A percentile compares a stretch with the other conserved stretches of the same genome.
Evolutionary conservation across 64 coral and sea anemone genomes (phyloP).

Genomic region (Montipora efflorescens): DNA sequence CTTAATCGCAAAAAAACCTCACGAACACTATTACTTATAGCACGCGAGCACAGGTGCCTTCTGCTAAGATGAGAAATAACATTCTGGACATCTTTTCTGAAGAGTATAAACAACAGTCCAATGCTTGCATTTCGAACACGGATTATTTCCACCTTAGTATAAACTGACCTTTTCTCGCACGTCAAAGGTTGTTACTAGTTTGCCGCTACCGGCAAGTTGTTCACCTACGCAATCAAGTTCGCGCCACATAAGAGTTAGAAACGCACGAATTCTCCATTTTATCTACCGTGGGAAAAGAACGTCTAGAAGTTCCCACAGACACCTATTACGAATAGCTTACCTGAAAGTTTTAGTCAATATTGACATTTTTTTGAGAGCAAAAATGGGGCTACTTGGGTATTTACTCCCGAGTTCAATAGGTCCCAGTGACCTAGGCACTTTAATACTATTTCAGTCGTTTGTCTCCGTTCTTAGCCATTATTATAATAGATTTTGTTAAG

Average conservation of each 20-base stretch:
- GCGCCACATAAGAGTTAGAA: not conserved
- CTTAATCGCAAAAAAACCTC: not conserved
- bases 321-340: slow-evolving; percentile 13
- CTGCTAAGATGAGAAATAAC: not conserved
- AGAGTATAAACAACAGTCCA: slow-evolving; percentile 18
- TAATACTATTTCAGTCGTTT: slow-evolving; percentile 32
- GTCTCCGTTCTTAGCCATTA: slow-evolving; percentile 30
- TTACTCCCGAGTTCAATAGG: slow-evolving; percentile 27
- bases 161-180: slow-evolving; percentile 23
- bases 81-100: not conserved
- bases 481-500: slow-evolving; percentile 50
- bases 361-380: slow-evolving; percentile 26
- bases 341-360: slow-evolving; percentile 32
- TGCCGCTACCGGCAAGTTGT: not conserved
- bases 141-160: slow-evolving; percentile 15
- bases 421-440: not conserved
- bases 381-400: slow-evolving; percentile 31
- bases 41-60: not conserved
- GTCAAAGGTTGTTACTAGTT: not conserved
- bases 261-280: slow-evolving; percentile 6
- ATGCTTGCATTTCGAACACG: not conserved
- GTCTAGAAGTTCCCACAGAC: slow-evolving; percentile 37
- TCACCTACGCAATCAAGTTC: not conserved
- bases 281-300: slow-evolving; percentile 38
- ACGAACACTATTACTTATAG: not conserved